Evolutionary conservation across 2,888 invertebrate genomes (phyloP).

Genomic region (Ennomos fuscantarius): DNA sequence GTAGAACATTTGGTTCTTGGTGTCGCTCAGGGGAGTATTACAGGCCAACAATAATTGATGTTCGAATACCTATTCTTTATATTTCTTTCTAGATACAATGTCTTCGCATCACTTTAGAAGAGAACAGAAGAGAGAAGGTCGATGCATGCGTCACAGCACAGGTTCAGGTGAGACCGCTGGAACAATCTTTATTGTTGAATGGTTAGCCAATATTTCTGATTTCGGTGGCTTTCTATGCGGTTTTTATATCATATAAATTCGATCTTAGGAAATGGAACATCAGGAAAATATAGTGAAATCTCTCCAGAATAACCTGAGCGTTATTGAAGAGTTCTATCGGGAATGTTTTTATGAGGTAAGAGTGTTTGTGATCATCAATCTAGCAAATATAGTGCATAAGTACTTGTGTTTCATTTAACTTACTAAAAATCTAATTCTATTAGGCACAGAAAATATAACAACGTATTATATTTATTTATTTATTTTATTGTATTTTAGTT

Average conservation of each 20-base stretch:
- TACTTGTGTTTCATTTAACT: no score
- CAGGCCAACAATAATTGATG: constrained; percentile 1
- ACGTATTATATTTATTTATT: no score
- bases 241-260: constrained; percentile 5
- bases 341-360: constrained; percentile 80
- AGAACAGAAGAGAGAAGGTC: constrained; percentile 44
- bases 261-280: constrained; percentile 59
- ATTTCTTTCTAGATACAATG: constrained; percentile 44
- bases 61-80: not conserved
- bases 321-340: constrained; percentile 73
- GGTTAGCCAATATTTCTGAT: not conserved
- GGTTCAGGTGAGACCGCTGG: constrained; percentile 46
- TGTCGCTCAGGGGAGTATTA: constrained; percentile 10
- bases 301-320: constrained; percentile 63
- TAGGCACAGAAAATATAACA: not conserved
- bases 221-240: constrained; percentile 2
- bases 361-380: not conserved
- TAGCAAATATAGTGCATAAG: no score
- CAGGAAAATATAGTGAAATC: constrained; percentile 58
- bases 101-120: constrained; percentile 44
- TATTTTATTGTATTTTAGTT: not conserved
- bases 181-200: no score
- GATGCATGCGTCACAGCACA: constrained; percentile 52
- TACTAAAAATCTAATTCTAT: not conserved
- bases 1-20: not conserved